Evolutionary conservation across 2,797 vertebrate genomes (phyloP), one percentile per base, ranked within the genome.

Genomic region (Thamnophis elegans): DNA sequence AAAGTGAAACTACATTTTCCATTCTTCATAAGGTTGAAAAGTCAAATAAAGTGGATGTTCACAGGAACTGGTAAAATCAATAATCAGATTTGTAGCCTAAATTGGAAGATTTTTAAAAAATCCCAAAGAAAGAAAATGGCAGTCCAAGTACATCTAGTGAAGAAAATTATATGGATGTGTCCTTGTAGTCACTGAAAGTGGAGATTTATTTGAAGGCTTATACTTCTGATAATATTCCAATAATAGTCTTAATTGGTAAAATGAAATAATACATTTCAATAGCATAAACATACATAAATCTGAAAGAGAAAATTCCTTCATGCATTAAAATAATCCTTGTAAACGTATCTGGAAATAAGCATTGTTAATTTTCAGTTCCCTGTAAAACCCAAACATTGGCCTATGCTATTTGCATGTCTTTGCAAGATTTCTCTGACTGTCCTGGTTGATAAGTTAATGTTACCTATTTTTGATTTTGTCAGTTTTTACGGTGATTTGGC

Each of bases 391-490:
- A 54, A 65, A 8, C 25, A 6, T 87, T 56, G 55, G 42, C 82
- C 78, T 65, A 11, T 13, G 47, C 68, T 93, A 14, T 87, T 88
- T 82, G 58, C 28, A 60, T 78, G 73, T 47, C 36, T 65, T 14
- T 56, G 25, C 10, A 87, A 20, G 5, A 85, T 88, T 90, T 90
- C 20, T 88, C 51, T 60, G 36, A 89, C 56, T 11, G 16, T 13
- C 26, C 82, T 88, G 16, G 28, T 36, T 78, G 14, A 59, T 88
- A 7, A 65, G 6, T 6, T 36, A 88, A 92, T 86, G 26, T 87
- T 88, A n/a, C 32, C 51, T 92, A 54, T 88, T 16, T 58, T 90
- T 92, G 16, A 42, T 68, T 92, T 55, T 68, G 89, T 32, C 91
- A 7, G 93, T 11, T 1, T 87, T 16, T 88, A 86, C 13, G 91